Base-by-base conservation (phyloP, 2,113 vertebrate species). In the Plecturocebus donacophilus region DNA sequence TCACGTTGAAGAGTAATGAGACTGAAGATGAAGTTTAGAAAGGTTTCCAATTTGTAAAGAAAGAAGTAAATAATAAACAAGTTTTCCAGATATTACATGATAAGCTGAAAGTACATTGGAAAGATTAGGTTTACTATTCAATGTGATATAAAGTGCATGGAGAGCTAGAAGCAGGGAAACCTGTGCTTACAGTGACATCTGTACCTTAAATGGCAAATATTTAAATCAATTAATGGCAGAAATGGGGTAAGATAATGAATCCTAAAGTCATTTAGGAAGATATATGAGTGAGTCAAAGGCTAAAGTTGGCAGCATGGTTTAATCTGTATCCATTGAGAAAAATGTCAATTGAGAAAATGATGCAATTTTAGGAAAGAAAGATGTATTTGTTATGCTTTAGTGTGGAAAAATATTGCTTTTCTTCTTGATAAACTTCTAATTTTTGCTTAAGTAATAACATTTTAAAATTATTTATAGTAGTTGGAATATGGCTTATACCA, bases 201-300 rank as follows among this genome's bases (percentile, higher is more conserved):
- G 52, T 64, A 14, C 47, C 25, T 87, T 71, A 83, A 6, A 49
- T 83, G 30, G 8, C 30, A 83, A 54, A 84, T 64, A 84, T 14
- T 7, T 35, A 83, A 79, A 87, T 79, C 77, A 79, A 45, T 56
- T 23, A 30, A 21, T 66, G 38, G 5, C 45, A 90, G 30, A 95
- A 70, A 73, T 47, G 5, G 45, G 12, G 10, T 45, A 91, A 79
- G 8, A 40, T 20, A n/a, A 58, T 75, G 75, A 77, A 35, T 45
- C 40, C 8, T 19, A 11, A 83, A n/a, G 27, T 49, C 23, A 56
- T n/a, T 79, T 47, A 30, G 73, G 61, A 71, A 80, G 25, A 84
- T 80, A 71, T 94, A 38, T 68, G 52, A 94, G 85, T 77, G 80
- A 94, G 23, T 80, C 64, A 38, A 92, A 93, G 66, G 30, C 11